Conservation (phyloP, 2,888 invertebrate species). For the Prenolepis imparis region DNA sequence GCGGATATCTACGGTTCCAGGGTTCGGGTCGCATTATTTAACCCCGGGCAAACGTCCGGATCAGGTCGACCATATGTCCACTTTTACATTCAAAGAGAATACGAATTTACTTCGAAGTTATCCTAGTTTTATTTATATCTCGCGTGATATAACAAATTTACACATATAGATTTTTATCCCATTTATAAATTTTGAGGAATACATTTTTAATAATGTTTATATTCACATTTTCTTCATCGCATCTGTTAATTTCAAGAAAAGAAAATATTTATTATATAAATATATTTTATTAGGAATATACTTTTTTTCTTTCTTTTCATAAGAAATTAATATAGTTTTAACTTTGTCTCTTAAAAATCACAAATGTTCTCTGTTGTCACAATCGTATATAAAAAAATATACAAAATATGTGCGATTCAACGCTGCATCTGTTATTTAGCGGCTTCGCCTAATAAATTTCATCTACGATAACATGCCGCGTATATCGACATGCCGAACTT, state of each 20-base stretch:
- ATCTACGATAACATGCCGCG: background rate
- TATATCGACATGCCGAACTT: constrained; percentile 38
- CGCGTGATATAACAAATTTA: background rate
- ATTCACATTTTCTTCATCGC: background rate
- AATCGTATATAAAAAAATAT: background rate
- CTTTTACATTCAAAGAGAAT: background rate
- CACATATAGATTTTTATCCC: background rate
- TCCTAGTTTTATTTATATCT: background rate
- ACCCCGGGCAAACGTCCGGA: constrained; percentile 26
- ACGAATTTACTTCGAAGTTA: background rate
- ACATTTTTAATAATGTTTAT: background rate
- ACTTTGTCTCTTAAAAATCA: background rate
- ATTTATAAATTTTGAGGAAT: background rate
- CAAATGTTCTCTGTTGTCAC: background rate
- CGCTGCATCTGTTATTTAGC: background rate
- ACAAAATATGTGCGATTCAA: background rate
- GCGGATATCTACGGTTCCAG: background rate
- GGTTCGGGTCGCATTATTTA: constrained; percentile 35
- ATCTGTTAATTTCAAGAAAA: background rate
- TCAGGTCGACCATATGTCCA: constrained; percentile 20
- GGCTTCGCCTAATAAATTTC: background rate
- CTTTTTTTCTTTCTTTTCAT: background rate
- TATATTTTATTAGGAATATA: background rate
- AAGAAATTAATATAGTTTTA: background rate
- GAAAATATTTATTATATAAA: background rate